Evolutionary conservation across 2,888 invertebrate genomes (phyloP), one percentile per base, ranked within the genome.

Genomic region (Petrophora chlorosata): DNA sequence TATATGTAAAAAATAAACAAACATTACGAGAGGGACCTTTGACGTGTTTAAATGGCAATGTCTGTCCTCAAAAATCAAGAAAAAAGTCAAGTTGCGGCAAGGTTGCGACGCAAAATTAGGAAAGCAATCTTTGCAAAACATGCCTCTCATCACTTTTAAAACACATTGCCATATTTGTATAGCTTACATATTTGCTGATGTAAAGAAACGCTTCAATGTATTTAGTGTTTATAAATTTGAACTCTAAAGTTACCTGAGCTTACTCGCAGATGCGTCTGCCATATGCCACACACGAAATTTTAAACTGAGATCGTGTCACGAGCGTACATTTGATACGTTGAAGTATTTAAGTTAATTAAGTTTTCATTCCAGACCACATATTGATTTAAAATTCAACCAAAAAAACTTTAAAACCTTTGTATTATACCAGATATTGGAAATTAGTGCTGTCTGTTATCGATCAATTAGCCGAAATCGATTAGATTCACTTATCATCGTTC

Each of bases 21-120:
- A 76, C 77, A 76, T 70, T 66, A 71, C 70, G 69, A 60, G 61
- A 62, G 67, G 67, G 66, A 67, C 70, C 72, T 76, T 76, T 73
- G 79, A 79, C 75, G 75, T 73, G 63, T 71, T 72, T 79, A 79
- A 82, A 79, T 80, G 79, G 76, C 76, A 73, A 67, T 66, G 73
- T 69, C 70, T 78, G 79, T 76, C 77, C 75, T 77, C 73, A 79
- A 77, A 80, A 79, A 73, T 59, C 58, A 60, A 71, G 60, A 73
- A 78, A 79, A 77, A 78, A 73, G 59, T 61, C 61, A 61, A 63
- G 65, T 59, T 51, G 61, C 47, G 50, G 59, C 75, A 79, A 82
- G 80, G 78, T 73, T 75, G 62, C 73, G 67, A 67, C 73, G 69
- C 61, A 49, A 49, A 56, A 56, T 26, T 44, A 70, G 67, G 59